Evolutionary conservation across 2,797 vertebrate genomes (phyloP).

Genomic region (Neopelma chrysocephalum): DNA sequence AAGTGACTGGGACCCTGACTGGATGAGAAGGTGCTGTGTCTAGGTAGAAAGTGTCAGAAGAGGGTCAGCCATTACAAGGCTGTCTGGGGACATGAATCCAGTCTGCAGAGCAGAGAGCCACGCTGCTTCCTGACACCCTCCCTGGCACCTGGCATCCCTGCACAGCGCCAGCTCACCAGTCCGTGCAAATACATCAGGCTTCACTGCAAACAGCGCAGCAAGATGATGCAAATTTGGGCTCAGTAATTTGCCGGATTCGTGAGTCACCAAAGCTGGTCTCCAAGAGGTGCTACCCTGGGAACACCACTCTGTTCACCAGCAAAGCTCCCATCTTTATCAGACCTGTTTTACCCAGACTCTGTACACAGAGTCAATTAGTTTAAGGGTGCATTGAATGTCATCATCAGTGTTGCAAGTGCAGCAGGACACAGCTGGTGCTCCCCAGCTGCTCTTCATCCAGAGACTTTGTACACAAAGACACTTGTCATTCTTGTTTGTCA

Average conservation of each 20-base stretch:
- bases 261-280: not conserved
- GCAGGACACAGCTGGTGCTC: not conserved
- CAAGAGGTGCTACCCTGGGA: not conserved
- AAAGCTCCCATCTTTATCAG: not conserved
- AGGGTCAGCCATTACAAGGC: not conserved
- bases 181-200: rapidly evolving
- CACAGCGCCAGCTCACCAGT: not conserved
- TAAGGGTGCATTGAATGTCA: not conserved
- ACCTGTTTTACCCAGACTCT: not conserved
- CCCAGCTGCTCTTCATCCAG: not conserved
- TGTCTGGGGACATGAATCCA: not conserved
- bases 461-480: not conserved
- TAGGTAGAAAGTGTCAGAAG: not conserved
- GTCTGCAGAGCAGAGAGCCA: not conserved
- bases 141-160: not conserved
- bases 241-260: not conserved
- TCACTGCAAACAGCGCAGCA: not conserved
- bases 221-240: not conserved
- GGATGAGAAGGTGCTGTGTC: not conserved
- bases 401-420: not conserved
- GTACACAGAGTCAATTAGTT: not conserved
- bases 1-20: not conserved
- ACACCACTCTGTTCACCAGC: rapidly evolving
- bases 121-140: not conserved
- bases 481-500: not conserved